Percentiles rank a stretch among this genome's conserved stretches.
phyloP scores from a whole-genome alignment of 2,888 invertebrate genomes.

The Mythimna impura region DNA sequence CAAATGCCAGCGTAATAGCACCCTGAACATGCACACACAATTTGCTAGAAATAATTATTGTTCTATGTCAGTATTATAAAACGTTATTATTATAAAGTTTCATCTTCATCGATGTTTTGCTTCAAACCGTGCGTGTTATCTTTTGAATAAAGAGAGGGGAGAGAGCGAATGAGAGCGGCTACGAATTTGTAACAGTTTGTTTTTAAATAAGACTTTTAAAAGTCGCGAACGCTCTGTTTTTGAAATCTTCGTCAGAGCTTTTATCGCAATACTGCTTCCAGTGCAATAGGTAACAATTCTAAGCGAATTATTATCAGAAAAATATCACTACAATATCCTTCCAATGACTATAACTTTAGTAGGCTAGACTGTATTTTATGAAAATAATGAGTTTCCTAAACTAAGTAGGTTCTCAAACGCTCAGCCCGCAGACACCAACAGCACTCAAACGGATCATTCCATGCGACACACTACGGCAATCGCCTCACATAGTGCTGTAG shows the following conservation, averaged over 20 bases:
- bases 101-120: slow-evolving; percentile 54
- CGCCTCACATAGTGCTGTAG: slow-evolving; percentile 87
- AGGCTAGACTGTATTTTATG: background rate
- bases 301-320: background rate
- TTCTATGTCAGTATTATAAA: slow-evolving; percentile 35
- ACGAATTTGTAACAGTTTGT: background rate
- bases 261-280: slow-evolving; percentile 1
- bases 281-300: background rate
- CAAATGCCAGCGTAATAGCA: slow-evolving; percentile 20
- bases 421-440: slow-evolving; percentile 36
- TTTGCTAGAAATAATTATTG: slow-evolving; percentile 15
- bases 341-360: background rate
- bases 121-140: slow-evolving; percentile 69
- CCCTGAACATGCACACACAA: slow-evolving; percentile 56
- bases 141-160: slow-evolving; percentile 11
- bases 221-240: background rate
- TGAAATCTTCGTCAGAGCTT: background rate
- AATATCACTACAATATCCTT: background rate
- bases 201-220: background rate
- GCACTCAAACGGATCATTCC: slow-evolving; percentile 65
- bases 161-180: slow-evolving; percentile 47
- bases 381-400: background rate
- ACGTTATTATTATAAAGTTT: slow-evolving; percentile 34
- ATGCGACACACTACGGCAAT: slow-evolving; percentile 81
- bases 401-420: slow-evolving; percentile 52